Evolutionary conservation across 92 coral and sea anemone genomes (phyloP), one percentile per base, ranked within the genome.

Genomic region (Desmophyllum pertusum): DNA sequence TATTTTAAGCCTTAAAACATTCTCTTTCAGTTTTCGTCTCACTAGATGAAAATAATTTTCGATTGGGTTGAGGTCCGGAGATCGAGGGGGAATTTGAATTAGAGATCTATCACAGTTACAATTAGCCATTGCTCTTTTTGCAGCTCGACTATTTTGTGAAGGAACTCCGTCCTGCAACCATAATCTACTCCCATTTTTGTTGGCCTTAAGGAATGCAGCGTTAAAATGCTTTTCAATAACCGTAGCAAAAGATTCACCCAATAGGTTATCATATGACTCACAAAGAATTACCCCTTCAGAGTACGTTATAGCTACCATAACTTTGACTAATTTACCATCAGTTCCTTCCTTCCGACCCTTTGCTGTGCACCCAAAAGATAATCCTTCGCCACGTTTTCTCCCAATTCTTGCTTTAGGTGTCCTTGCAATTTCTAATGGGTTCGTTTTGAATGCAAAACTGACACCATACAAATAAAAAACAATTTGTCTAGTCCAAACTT

Each of bases 401-500:
- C 91, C 77, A 31, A 89, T 79, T 17, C 86, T 52, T 27, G 86
- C 64, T 74, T 79, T 84, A 15, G 92, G 81, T 50, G 79, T 57
- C 38, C 62, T 57, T n/a, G 84, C 75, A 35, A 64, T 59, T 59
- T 68, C 43, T 50, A 83, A 35, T 17, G 91, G 91, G 57, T 88
- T 79, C 79, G 46, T 46, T 51, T 84, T 89, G 76, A 78, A 76
- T 17, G 48, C 65, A 45, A 75, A 75, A 31, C 86, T 78, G 5
- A 89, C 92, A 30, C 85, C 86, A 75, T 89, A 89, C 29, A 84
- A 73, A 52, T 89, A 89, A 41, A 89, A 89, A 10, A 61, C 86
- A 14, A 89, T 55, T n/a, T 77, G 59, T 36, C 64, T 73, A n/a
- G 69, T 71, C 86, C 83, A 85, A 77, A 85, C 52, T 9, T 46